Evolutionary conservation across 1,140 invertebrate species (phyloP), one percentile per base, ranked within the genome.

Genomic region (Teleogryllus occipitalis): DNA sequence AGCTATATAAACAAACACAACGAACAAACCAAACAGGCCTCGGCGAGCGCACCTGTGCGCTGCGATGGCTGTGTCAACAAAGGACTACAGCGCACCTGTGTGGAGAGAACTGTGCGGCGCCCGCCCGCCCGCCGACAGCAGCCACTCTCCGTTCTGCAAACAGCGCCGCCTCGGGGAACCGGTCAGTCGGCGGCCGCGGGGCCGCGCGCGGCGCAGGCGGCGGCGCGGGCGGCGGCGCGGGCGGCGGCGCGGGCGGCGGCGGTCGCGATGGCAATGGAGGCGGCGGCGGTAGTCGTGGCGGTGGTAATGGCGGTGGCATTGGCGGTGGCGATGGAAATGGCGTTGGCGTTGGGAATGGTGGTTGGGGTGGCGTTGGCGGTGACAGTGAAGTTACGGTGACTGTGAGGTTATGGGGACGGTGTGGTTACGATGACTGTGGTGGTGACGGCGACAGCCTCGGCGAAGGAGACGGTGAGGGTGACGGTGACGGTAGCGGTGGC

Each of bases 1-100:
- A 65, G 54, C 54, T 65, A 18, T 65, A 65, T 65, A 65, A 65
- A 65, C 54, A 65, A 65, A 65, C 54, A 65, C 54, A 65, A 65
- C 54, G 54, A 65, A 65, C 54, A 65, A 65, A 65, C 54, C 54
- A 65, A 65, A 65, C 54, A 65, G 54, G 54, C 10, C 54, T 65
- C 10, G 18, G 18, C 54, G 54, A 65, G 54, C 54, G 54, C 54
- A 65, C 54, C 54, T 65, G 54, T 65, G 54, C 54, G 54, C 54
- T 14, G 54, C 18, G 54, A 65, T 65, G 54, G 54, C 54, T 65
- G 54, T 65, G 54, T 65, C 54, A 65, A 65, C 54, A 65, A 65
- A 14, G 18, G 54, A 65, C 54, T 18, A 2, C 10, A 18, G 54
- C 54, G 54, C 54, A 65, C 54, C 54, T 65, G 54, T 65, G 54